phyloP scores from a whole-genome alignment of 2,888 invertebrate genomes.

The Cheilosia soror region DNA sequence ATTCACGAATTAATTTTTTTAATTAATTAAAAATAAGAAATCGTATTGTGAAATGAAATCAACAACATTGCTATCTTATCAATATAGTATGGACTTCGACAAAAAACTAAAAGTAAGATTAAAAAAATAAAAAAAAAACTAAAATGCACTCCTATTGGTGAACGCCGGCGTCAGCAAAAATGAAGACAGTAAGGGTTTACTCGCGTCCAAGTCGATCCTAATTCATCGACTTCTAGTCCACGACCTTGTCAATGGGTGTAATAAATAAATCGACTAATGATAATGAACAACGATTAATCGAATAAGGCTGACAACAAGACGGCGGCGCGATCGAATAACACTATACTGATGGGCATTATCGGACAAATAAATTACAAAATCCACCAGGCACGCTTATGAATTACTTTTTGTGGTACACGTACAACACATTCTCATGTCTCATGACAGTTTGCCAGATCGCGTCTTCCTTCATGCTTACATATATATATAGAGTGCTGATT shows the following conservation, averaged over 20 bases:
- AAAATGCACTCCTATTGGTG: background rate
- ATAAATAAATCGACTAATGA: constrained; percentile 38
- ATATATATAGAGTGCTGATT: background rate
- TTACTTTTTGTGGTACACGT: constrained; percentile 11
- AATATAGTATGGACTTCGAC: background rate
- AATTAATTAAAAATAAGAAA: background rate
- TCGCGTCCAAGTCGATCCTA: background rate
- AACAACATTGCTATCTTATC: constrained; percentile 6
- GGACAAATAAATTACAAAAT: constrained; percentile 20
- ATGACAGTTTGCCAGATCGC: background rate
- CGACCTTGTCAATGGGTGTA: constrained; percentile 47
- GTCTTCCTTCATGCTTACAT: background rate
- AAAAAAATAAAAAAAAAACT: background rate
- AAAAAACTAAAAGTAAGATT: background rate
- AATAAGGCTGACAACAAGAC: background rate
- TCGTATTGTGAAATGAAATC: background rate
- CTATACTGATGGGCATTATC: background rate
- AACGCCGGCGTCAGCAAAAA: background rate
- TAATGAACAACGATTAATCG: constrained; percentile 3
- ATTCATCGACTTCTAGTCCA: constrained; percentile 5
- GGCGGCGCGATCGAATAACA: background rate
- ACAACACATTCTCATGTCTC: background rate
- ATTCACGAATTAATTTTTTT: no score
- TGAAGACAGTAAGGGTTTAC: constrained; percentile 31
- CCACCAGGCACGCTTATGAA: constrained; percentile 47